phyloP scores from a whole-genome alignment of 2,797 vertebrate genomes.

The Poeciliopsis turneri region DNA sequence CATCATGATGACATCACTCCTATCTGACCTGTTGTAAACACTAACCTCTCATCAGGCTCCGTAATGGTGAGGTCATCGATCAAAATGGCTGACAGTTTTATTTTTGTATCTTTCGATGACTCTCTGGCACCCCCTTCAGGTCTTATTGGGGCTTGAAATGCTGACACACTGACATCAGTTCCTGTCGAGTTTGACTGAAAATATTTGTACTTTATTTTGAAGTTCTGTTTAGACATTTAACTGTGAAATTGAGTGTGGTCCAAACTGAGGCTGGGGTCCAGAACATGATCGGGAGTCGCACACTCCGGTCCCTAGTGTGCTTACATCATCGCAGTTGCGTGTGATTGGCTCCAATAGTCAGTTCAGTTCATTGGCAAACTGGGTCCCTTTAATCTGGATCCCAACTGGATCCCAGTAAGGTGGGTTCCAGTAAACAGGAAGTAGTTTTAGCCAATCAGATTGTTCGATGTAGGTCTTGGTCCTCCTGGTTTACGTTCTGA shows the following conservation, averaged over 20 bases:
- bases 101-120: not conserved
- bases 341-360: not conserved
- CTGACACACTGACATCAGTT: slow-evolving; percentile 27
- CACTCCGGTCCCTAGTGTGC: not conserved
- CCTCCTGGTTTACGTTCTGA: not conserved
- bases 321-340: not conserved
- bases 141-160: slow-evolving; percentile 11
- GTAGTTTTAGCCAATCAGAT: not conserved
- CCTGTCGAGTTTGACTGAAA: slow-evolving; percentile 32
- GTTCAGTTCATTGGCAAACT: no score
- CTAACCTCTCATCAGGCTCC: slow-evolving; percentile 6
- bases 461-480: not conserved
- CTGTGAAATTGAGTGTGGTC: slow-evolving; percentile 54
- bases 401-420: not conserved
- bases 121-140: not conserved
- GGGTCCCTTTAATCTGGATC: no score
- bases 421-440: not conserved
- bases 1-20: slow-evolving; percentile 15
- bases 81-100: not conserved
- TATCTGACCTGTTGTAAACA: slow-evolving; percentile 9
- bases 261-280: slow-evolving; percentile 33
- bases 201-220: slow-evolving; percentile 8
- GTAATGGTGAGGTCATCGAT: not conserved
- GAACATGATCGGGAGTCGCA: slow-evolving; percentile 5
- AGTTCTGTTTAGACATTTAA: slow-evolving; percentile 23